phyloP scores from a whole-genome alignment of 2,797 vertebrate genomes.

The Odontamblyopus lacepedii region DNA sequence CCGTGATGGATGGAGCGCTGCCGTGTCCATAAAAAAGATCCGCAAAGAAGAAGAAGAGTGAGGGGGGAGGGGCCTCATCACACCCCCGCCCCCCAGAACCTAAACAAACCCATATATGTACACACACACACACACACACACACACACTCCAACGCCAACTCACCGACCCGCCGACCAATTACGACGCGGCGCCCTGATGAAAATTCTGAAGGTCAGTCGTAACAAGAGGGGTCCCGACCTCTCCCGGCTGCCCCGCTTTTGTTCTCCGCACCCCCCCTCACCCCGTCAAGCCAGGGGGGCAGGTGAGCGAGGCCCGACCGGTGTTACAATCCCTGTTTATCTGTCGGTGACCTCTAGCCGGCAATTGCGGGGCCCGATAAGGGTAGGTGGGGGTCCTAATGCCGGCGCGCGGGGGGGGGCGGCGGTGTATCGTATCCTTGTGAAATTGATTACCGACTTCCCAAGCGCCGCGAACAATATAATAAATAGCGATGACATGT shows the following conservation, averaged over 20 bases:
- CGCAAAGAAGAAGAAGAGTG: constrained; percentile 80
- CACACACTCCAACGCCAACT: too few species aligned
- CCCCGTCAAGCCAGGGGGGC: constrained; percentile 70
- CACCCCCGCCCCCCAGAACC: constrained; percentile 63
- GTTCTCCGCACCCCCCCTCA: constrained; percentile 53
- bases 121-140: not conserved
- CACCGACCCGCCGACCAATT: constrained; percentile 82
- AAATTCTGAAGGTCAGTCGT: constrained; percentile 98
- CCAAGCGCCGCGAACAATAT: constrained; percentile 86
- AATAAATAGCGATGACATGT: constrained; percentile 94
- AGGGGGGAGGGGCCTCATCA: constrained; percentile 87
- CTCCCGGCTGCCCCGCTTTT: constrained; percentile 81
- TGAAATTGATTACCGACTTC: constrained; percentile 91
- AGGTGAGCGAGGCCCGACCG: constrained; percentile 69
- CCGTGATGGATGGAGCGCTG: constrained; percentile 98
- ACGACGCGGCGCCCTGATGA: constrained; percentile 97
- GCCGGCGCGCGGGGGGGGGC: constrained; percentile 71
- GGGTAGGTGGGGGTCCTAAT: constrained; percentile 87
- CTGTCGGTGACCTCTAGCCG: constrained; percentile 98
- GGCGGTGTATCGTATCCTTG: constrained; percentile 87
- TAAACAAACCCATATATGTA: constrained; percentile 57
- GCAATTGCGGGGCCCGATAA: constrained; percentile 99
- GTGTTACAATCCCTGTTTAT: constrained; percentile 98
- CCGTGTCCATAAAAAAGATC: constrained; percentile 98
- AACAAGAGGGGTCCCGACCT: constrained; percentile 97